These are phyloP conservation scores for Plebejus melissa DNA, from an alignment of 2,888 invertebrate genomes.

Conservation along the genomic window DNA sequence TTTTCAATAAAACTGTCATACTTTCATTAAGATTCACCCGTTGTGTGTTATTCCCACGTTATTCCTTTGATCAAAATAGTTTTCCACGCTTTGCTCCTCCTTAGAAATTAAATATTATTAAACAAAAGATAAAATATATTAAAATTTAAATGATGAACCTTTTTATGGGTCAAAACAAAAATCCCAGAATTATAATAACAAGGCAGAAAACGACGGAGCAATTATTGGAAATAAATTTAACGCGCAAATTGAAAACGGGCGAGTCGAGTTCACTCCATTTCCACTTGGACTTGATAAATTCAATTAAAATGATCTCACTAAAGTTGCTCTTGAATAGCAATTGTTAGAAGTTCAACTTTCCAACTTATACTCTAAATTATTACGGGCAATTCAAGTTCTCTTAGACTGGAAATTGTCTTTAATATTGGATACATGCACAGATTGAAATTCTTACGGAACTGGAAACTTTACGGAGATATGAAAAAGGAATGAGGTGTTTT, in stretches of 20 bases:
- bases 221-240: constrained; percentile 20
- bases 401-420: constrained; percentile 4
- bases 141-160: no score
- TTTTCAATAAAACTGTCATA: neutral
- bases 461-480: neutral
- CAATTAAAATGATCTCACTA: constrained; percentile 59
- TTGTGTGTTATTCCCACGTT: neutral
- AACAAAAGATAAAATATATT: no score
- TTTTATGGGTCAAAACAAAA: neutral
- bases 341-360: constrained; percentile 46
- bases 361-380: constrained; percentile 6
- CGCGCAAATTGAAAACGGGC: constrained; percentile 20
- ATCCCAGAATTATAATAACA: constrained; percentile 11
- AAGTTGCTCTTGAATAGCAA: constrained; percentile 53
- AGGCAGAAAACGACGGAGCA: neutral
- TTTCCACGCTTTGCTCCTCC: no score
- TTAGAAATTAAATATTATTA: no score
- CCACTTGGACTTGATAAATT: constrained; percentile 48
- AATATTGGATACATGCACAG: constrained; percentile 5
- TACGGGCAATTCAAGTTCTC: constrained; percentile 9
- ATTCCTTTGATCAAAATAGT: no score
- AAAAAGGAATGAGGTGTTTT: neutral
- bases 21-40: neutral
- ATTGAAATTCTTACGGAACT: constrained; percentile 3
- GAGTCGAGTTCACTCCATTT: constrained; percentile 37